These are phyloP conservation scores for Lytechinus pictus DNA, from an alignment of 35 echinoderm and acorn worm genomes.

Conservation along the genomic window DNA sequence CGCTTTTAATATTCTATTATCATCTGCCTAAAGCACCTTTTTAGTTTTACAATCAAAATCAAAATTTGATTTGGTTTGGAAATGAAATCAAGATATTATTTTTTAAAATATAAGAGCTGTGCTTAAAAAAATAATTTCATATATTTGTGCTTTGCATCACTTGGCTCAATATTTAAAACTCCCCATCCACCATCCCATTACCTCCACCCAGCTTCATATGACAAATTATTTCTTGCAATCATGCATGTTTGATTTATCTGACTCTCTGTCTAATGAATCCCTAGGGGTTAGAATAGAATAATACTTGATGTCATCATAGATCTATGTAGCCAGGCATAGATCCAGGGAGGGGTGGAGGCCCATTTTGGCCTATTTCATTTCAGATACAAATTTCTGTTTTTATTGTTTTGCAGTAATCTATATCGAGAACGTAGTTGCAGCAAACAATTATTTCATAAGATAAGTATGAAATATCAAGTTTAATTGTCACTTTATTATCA, in stretches of 20 bases:
- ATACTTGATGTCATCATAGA: not conserved
- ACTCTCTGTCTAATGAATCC: not conserved
- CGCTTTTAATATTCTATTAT: not conserved
- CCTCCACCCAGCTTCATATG: not conserved
- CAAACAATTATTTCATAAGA: too few relatives aligned
- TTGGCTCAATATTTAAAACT: not conserved
- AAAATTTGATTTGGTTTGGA: not conserved
- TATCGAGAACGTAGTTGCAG: not conserved
- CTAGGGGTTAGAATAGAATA: not conserved
- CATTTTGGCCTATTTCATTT: not conserved
- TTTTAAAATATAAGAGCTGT: not conserved
- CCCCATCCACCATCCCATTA: not conserved
- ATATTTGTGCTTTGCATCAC: not conserved
- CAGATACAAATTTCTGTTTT: not conserved
- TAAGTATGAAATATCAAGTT: too few relatives aligned
- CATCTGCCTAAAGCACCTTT: not conserved
- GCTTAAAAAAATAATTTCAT: not conserved
- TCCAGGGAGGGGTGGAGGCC: too few relatives aligned
- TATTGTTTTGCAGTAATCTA: not conserved
- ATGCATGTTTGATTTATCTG: conserved; percentile 41
- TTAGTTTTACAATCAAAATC: not conserved
- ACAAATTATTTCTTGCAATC: conserved; percentile 3
- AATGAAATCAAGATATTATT: not conserved
- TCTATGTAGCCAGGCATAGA: too few relatives aligned
- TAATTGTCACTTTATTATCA: too few relatives aligned